These are phyloP conservation scores for Drosophila sturtevanti DNA, from an alignment of 1,140 invertebrate species.

Conservation along the genomic window DNA sequence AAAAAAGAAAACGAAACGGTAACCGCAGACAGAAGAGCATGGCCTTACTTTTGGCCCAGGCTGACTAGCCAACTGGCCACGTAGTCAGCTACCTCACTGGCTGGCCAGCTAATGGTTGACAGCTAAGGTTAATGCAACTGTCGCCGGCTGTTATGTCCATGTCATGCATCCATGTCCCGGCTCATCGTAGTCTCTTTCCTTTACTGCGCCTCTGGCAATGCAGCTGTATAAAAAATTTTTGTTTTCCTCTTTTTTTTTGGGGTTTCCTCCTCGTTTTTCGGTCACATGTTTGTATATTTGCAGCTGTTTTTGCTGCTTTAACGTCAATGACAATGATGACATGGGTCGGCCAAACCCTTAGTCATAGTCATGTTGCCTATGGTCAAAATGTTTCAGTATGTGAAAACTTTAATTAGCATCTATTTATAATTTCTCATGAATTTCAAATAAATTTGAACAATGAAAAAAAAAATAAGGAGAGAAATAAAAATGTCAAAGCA, in stretches of 20 bases:
- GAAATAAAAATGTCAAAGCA: not conserved
- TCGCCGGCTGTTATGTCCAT: slow-evolving; percentile 36
- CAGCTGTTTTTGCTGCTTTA: not conserved
- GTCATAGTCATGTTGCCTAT: not conserved
- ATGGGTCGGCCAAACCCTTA: not conserved
- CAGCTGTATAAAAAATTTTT: slow-evolving; percentile 23
- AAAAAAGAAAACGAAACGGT: not conserved
- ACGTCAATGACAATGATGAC: slow-evolving; percentile 19
- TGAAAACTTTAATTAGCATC: slow-evolving; percentile 16
- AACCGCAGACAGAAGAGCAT: not conserved
- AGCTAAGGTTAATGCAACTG: slow-evolving; percentile 48
- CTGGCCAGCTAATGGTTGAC: slow-evolving; percentile 21
- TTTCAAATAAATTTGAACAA: slow-evolving; percentile 14
- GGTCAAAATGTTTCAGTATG: slow-evolving; percentile 5
- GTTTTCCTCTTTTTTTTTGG: slow-evolving; percentile 3
- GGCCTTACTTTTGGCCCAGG: slow-evolving; percentile 18
- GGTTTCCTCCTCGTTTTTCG: not conserved
- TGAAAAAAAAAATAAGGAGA: not conserved
- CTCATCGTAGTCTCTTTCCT: slow-evolving; percentile 12
- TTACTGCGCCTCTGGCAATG: slow-evolving; percentile 26
- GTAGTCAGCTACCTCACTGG: not conserved
- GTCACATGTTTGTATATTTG: not conserved
- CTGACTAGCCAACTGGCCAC: not conserved
- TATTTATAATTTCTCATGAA: slow-evolving; percentile 29
- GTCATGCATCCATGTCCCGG: slow-evolving; percentile 7